Evolutionary conservation across 2,113 vertebrate species (phyloP), one percentile per base, ranked within the genome.

Genomic region (Megaceryle maxima): DNA sequence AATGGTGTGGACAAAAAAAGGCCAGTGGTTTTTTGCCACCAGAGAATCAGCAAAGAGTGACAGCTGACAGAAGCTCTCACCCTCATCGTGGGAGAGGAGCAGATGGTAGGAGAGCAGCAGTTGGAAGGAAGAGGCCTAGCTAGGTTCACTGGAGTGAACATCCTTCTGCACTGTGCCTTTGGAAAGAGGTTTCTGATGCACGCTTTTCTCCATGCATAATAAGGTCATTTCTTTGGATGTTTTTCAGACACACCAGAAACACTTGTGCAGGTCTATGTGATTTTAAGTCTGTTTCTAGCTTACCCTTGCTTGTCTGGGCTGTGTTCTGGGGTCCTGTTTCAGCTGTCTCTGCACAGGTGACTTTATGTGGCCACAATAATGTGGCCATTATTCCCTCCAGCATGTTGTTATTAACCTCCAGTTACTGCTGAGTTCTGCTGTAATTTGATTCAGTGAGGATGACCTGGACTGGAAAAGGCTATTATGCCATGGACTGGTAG

Each of bases 91-190:
- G 35, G n/a, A 43, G 15, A 63, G 28, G 46, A 66, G 68, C 59
- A 53, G 18, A 48, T 6, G 68, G 43, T 35, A 74, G 35, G 16
- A 83, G 28, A 78, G 46, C 56, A 96, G 35, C 17, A 56, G 5
- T 5, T 51, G 22, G 57, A 85, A 66, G 44, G 1, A 81, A 33
- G 18, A 35, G 11, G 7, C 66, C 41, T 76, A 29, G 16, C 33
- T 39, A 35, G 35, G 6, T 56, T 92, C 31, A 60, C 46, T 2
- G 0, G 16, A 44, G 55, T 0, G 0, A 41, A 21, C 4, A 4
- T 28, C 0, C 3, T 29, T 43, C 44, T 82, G 55, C 8, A 31
- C 4, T 20, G 13, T 26, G 9, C 22, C 37, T 92, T 83, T 88
- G 19, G 68, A 55, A 67, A 74, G 22, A 59, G 13, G 11, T 74